Percentiles rank a stretch among this genome's conserved stretches.
Evolutionary conservation across 2,113 vertebrate genomes (phyloP).

Genomic region (Psittacara wagleri): DNA sequence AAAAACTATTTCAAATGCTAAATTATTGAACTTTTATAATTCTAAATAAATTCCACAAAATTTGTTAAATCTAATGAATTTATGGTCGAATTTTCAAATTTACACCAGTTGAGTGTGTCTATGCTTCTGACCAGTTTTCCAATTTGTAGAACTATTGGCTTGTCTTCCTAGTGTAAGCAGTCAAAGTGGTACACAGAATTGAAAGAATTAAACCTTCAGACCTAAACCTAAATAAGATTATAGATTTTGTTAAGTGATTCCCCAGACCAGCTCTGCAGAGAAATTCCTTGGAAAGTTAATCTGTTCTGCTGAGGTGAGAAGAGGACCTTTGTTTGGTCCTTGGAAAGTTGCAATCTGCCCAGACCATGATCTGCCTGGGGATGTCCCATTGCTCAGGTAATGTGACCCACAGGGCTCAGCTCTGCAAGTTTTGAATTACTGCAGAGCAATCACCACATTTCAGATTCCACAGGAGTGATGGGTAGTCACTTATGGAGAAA

Average conservation of each 20-base stretch:
- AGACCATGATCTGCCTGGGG: not conserved
- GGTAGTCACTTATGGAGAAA: accelerated
- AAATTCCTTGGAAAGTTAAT: constrained; percentile 7
- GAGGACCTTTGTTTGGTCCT: not conserved
- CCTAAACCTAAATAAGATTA: constrained; percentile 23
- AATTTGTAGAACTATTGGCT: not conserved
- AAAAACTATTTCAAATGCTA: not conserved
- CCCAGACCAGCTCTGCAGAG: not conserved
- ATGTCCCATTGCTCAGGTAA: not conserved
- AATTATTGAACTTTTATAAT: not conserved
- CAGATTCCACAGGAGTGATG: accelerated
- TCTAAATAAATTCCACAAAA: not conserved
- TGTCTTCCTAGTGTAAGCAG: not conserved
- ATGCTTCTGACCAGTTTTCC: not conserved
- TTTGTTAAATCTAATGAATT: not conserved
- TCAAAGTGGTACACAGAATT: not conserved
- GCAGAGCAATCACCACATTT: not conserved
- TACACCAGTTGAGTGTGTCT: not conserved
- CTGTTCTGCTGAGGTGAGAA: not conserved
- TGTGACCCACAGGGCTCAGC: not conserved
- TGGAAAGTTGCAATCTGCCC: not conserved
- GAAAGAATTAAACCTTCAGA: not conserved
- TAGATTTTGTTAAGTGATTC: constrained; percentile 45
- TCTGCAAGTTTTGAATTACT: not conserved
- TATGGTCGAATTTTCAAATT: not conserved